Conservation (phyloP, 1,140 invertebrate species). For the Dinoponera quadriceps region DNA sequence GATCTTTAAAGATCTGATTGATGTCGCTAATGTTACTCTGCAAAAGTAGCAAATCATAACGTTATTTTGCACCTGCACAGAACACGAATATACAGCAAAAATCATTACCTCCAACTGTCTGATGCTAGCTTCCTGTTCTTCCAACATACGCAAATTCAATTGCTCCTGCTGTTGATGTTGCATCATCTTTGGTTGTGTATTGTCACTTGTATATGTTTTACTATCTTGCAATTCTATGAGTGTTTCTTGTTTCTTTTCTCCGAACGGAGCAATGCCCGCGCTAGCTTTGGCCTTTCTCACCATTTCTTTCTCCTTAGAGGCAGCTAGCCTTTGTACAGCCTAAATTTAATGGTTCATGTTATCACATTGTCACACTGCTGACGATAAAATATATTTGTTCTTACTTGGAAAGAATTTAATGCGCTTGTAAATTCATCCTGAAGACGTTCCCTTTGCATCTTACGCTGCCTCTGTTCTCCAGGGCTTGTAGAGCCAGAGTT, state of each 20-base stretch:
- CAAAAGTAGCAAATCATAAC: slow-evolving; percentile 74
- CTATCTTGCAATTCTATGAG: slow-evolving; percentile 89
- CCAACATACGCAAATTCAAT: slow-evolving; percentile 92
- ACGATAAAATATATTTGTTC: slow-evolving; percentile 21
- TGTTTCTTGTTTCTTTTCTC: slow-evolving; percentile 87
- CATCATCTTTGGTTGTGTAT: not conserved
- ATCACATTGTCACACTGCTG: not conserved
- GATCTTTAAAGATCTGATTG: slow-evolving; percentile 99
- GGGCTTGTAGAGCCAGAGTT: slow-evolving; percentile 81
- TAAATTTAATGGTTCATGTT: slow-evolving; percentile 69
- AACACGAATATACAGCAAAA: slow-evolving; percentile 85
- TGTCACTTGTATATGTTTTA: slow-evolving; percentile 75
- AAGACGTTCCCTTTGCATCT: slow-evolving; percentile 96
- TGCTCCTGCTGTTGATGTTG: slow-evolving; percentile 90
- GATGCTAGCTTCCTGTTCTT: slow-evolving; percentile 96
- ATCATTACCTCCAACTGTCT: slow-evolving; percentile 93
- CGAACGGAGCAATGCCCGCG: slow-evolving; percentile 85
- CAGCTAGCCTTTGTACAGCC: slow-evolving; percentile 91
- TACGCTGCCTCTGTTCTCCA: slow-evolving; percentile 91
- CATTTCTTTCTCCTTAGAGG: slow-evolving; percentile 94
- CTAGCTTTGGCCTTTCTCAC: slow-evolving; percentile 89
- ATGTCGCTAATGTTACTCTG: slow-evolving; percentile 97
- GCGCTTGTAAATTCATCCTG: slow-evolving; percentile 97
- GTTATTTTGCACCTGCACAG: not conserved
- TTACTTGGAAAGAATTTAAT: slow-evolving; percentile 95